phyloP scores from a whole-genome alignment of 2,113 vertebrate species.

The Scortum barcoo region DNA sequence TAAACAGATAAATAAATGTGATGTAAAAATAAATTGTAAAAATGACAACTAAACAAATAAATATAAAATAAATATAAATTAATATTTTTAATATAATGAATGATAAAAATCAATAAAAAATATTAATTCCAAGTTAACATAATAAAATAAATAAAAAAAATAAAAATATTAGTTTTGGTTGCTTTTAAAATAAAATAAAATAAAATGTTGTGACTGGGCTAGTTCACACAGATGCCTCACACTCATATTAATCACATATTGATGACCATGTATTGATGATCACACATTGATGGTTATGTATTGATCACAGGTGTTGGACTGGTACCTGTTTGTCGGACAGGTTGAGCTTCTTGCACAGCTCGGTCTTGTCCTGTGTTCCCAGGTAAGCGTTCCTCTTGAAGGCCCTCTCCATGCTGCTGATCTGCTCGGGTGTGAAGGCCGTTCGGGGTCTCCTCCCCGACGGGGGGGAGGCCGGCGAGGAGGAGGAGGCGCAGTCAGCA shows the following conservation, averaged over 20 bases:
- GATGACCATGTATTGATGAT: too few relatives aligned
- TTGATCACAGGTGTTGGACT: neutral
- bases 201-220: neutral
- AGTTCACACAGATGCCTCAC: too few relatives aligned
- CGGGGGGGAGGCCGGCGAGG: slow-evolving; percentile 50
- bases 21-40: neutral
- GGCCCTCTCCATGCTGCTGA: slow-evolving; percentile 81
- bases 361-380: slow-evolving; percentile 84
- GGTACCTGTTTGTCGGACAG: slow-evolving; percentile 87
- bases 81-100: too few relatives aligned
- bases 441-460: slow-evolving; percentile 82
- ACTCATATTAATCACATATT: too few relatives aligned
- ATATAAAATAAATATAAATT: neutral
- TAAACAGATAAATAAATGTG: neutral
- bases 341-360: slow-evolving; percentile 83
- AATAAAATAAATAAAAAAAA: too few relatives aligned
- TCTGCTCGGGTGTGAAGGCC: slow-evolving; percentile 85
- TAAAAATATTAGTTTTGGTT: too few relatives aligned
- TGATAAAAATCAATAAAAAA: neutral
- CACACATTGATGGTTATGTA: too few relatives aligned
- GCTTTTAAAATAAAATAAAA: neutral
- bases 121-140: too few relatives aligned
- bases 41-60: neutral
- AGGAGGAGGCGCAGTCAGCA: neutral
- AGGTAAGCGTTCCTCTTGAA: slow-evolving; percentile 86